Conservation (phyloP, 2,113 vertebrate genomes). For the Pelecanus crispus region DNA sequence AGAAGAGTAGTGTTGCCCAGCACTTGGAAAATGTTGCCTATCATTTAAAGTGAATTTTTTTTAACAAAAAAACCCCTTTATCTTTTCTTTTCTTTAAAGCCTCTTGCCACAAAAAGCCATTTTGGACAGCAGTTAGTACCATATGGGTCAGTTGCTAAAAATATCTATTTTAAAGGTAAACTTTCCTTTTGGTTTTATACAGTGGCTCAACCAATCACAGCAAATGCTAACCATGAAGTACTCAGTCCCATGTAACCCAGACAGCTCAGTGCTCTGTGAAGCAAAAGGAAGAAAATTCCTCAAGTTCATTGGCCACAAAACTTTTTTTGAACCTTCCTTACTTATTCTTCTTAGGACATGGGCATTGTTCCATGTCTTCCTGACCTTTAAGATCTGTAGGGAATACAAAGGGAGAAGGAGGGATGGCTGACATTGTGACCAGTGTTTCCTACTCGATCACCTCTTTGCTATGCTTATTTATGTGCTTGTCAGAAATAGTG, state of each 20-base stretch:
- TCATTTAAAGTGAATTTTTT: neutral
- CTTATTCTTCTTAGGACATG: neutral
- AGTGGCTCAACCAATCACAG: constrained; percentile 12
- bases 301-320: neutral
- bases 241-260: neutral
- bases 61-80: neutral
- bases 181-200: neutral
- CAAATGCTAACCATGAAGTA: constrained; percentile 20
- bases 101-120: neutral
- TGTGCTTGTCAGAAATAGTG: neutral
- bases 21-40: neutral
- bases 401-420: neutral
- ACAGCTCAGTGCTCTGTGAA: neutral
- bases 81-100: neutral
- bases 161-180: neutral
- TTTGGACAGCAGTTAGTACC: neutral
- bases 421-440: neutral
- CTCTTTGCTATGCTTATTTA: neutral
- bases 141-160: constrained; percentile 27
- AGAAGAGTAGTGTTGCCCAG: neutral
- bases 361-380: neutral
- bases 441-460: neutral
- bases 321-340: neutral
- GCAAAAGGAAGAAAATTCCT: neutral
- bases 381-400: neutral